These are phyloP conservation scores for Cosmia pyralina DNA, from an alignment of 2,888 invertebrate genomes.

Conservation along the genomic window DNA sequence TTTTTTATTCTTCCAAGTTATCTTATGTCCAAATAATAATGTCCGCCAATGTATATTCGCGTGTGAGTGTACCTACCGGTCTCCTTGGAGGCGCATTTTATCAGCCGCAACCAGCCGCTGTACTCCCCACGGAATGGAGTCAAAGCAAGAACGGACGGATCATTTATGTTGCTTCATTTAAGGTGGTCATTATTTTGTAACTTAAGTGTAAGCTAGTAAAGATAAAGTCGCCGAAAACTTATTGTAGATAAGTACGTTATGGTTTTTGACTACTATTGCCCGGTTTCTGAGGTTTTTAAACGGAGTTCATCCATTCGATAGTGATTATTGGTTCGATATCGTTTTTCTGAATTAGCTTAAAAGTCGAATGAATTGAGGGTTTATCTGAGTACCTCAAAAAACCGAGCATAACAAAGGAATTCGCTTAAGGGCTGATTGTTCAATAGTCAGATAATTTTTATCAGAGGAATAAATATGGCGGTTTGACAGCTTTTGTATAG, in stretches of 20 bases:
- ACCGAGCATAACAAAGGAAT: no score
- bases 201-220: constrained; percentile 15
- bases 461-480: no score
- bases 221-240: not conserved
- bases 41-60: constrained; percentile 43
- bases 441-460: no score
- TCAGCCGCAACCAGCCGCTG: constrained; percentile 61
- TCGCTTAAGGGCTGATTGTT: no score
- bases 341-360: no score
- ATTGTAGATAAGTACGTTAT: not conserved
- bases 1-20: not conserved
- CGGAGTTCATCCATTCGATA: no score
- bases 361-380: no score
- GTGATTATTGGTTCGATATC: no score
- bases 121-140: constrained; percentile 50
- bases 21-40: constrained; percentile 9
- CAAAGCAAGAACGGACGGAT: constrained; percentile 45
- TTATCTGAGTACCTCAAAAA: no score
- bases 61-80: constrained; percentile 51
- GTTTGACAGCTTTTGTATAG: no score
- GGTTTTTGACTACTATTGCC: not conserved
- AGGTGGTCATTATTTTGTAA: constrained; percentile 46
- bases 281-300: no score
- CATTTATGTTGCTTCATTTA: constrained; percentile 64
- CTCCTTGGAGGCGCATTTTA: constrained; percentile 61